Conservation (phyloP, 2,113 vertebrate species). For the Corythaeola cristata region DNA sequence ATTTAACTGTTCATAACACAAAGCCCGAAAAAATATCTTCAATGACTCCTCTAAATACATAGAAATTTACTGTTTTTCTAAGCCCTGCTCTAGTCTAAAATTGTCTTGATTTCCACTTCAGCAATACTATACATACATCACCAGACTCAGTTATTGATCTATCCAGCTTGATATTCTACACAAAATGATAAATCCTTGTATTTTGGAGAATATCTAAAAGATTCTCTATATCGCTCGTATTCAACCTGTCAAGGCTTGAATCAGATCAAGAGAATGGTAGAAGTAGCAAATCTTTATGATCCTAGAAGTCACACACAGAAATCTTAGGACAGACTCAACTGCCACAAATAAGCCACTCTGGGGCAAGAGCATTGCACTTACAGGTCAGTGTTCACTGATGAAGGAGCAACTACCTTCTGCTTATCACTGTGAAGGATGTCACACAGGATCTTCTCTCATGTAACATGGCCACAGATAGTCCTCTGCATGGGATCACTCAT, state of each 20-base stretch:
- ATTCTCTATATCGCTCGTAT: not conserved
- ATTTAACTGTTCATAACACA: not conserved
- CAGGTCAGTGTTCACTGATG: not conserved
- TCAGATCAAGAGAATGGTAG: not conserved
- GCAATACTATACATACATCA: not conserved
- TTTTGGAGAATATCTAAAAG: not conserved
- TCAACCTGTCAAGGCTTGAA: not conserved
- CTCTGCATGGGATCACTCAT: not conserved
- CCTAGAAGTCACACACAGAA: not conserved
- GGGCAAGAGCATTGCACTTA: not conserved
- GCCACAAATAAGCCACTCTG: not conserved
- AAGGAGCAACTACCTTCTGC: not conserved
- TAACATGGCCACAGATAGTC: not conserved
- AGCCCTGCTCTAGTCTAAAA: not conserved
- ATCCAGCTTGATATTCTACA: not conserved
- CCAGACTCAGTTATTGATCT: not conserved
- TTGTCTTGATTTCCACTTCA: not conserved
- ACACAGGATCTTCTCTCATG: not conserved
- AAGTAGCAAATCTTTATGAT: not conserved
- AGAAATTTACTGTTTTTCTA: not conserved
- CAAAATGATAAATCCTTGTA: not conserved
- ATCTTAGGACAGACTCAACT: not conserved
- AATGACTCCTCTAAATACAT: not conserved
- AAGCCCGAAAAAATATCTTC: not conserved
- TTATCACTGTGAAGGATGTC: not conserved